Percentiles rank a stretch among this genome's conserved stretches.
These are phyloP conservation scores for Hypsopygia costalis DNA, from an alignment of 2,888 invertebrate genomes.

Conservation along the genomic window DNA sequence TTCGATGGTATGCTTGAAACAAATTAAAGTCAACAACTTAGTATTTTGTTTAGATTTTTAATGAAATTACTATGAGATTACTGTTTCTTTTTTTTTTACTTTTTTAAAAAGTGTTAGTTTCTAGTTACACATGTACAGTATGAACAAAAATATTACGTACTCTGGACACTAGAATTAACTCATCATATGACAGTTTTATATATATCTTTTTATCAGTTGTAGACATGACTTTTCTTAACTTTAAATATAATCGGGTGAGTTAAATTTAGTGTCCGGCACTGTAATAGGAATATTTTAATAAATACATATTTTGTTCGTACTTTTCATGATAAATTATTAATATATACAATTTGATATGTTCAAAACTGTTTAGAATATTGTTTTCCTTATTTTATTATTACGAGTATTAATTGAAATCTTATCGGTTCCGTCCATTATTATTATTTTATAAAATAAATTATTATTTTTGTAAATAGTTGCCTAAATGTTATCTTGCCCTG, in stretches of 20 bases:
- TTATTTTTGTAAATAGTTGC: conserved; percentile 40
- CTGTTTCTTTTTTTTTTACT: conserved; percentile 60
- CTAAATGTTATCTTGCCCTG: conserved; percentile 31
- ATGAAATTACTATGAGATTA: conserved; percentile 79
- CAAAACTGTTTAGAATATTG: conserved; percentile 42
- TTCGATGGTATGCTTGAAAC: conserved; percentile 24
- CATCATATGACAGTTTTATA: too few relatives aligned
- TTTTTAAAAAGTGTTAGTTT: conserved; percentile 61
- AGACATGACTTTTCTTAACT: too few relatives aligned
- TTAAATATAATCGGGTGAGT: too few relatives aligned
- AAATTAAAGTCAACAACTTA: conserved; percentile 43
- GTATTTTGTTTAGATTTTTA: conserved; percentile 40
- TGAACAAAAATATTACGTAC: conserved; percentile 23
- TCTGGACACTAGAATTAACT: too few relatives aligned
- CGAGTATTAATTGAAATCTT: conserved; percentile 45
- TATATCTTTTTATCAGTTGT: too few relatives aligned
- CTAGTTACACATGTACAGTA: conserved; percentile 33
- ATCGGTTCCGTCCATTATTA: conserved; percentile 75
- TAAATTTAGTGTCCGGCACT: conserved; percentile 7
- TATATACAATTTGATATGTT: conserved; percentile 48
- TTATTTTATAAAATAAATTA: conserved; percentile 44
- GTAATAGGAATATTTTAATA: conserved; percentile 8
- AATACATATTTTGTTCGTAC: conserved; percentile 21
- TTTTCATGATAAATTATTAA: conserved; percentile 38
- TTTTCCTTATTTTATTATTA: conserved; percentile 41